Percentiles rank a stretch among this genome's conserved stretches.
These are phyloP conservation scores for Olivierus martensii DNA, from an alignment of 1,140 invertebrate species.

Conservation along the genomic window DNA sequence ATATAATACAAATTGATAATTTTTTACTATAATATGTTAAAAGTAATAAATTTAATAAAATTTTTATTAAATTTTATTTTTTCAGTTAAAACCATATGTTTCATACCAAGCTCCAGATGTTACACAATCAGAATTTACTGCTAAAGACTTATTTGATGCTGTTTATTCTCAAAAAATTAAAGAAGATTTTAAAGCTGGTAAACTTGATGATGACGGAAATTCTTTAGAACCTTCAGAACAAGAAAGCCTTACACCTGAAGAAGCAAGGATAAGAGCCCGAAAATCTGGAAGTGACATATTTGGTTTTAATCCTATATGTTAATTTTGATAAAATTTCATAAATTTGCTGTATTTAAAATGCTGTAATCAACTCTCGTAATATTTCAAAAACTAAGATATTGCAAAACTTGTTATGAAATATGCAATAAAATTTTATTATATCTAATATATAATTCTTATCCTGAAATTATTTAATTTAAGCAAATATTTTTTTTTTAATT, in stretches of 20 bases:
- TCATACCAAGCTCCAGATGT: slow-evolving; percentile 64
- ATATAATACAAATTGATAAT: too few species aligned
- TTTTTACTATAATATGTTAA: too few species aligned
- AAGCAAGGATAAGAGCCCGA: slow-evolving; percentile 49
- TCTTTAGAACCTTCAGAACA: slow-evolving; percentile 52
- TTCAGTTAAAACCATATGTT: slow-evolving; percentile 80
- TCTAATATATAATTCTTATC: too few species aligned
- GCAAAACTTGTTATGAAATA: too few species aligned
- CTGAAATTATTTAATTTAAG: too few species aligned
- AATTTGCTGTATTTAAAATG: too few species aligned
- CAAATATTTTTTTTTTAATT: too few species aligned
- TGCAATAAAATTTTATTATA: too few species aligned
- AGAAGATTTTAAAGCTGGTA: slow-evolving; percentile 54
- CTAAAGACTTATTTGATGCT: slow-evolving; percentile 67
- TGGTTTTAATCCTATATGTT: slow-evolving; percentile 12
- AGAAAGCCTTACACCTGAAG: slow-evolving; percentile 51
- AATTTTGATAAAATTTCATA: too few species aligned
- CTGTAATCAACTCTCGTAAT: too few species aligned
- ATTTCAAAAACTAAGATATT: too few species aligned
- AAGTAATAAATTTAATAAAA: too few species aligned
- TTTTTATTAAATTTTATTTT: slow-evolving; percentile 20
- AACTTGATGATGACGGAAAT: slow-evolving; percentile 50
- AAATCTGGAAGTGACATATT: slow-evolving; percentile 68
- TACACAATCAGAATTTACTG: slow-evolving; percentile 59
- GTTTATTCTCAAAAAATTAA: slow-evolving; percentile 67